A percentile compares a stretch with the other conserved stretches of the same genome.
Evolutionary conservation across 2,113 vertebrate species (phyloP).

Genomic region (Lycaon pictus): DNA sequence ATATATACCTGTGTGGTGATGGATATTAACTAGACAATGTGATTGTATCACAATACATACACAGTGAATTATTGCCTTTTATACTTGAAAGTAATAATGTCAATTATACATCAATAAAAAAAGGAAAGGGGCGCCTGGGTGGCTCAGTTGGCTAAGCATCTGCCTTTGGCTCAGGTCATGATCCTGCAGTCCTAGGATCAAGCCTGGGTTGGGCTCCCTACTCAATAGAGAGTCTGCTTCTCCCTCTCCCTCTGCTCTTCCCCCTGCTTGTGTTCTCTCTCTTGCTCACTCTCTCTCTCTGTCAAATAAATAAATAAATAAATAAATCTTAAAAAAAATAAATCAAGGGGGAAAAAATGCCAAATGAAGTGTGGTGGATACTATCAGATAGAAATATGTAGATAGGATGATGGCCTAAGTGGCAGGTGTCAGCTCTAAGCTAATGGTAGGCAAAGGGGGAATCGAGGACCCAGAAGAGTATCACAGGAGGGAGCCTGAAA

Average conservation of each 20-base stretch:
- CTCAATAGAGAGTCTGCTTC: neutral
- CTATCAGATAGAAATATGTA: neutral
- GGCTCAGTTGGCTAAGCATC: neutral
- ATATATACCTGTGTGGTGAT: neutral
- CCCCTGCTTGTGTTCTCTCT: neutral
- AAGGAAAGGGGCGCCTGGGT: neutral
- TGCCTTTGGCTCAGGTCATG: neutral
- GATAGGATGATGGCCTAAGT: neutral
- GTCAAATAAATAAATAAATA: neutral
- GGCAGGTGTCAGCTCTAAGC: neutral
- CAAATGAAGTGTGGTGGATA: neutral
- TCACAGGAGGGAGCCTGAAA: neutral
- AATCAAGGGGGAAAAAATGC: neutral
- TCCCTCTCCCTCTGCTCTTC: neutral
- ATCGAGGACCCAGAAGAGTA: neutral
- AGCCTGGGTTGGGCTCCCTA: neutral
- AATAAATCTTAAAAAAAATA: neutral
- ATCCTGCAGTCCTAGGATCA: neutral
- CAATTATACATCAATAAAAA: neutral
- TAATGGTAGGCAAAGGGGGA: too few species aligned
- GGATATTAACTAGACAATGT: neutral
- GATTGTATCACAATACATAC: neutral
- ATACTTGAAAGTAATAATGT: neutral
- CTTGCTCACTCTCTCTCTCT: neutral
- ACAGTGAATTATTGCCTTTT: neutral